Evolutionary conservation across 2,888 invertebrate genomes (phyloP).

Genomic region (Pyrocoelia pectoralis): DNA sequence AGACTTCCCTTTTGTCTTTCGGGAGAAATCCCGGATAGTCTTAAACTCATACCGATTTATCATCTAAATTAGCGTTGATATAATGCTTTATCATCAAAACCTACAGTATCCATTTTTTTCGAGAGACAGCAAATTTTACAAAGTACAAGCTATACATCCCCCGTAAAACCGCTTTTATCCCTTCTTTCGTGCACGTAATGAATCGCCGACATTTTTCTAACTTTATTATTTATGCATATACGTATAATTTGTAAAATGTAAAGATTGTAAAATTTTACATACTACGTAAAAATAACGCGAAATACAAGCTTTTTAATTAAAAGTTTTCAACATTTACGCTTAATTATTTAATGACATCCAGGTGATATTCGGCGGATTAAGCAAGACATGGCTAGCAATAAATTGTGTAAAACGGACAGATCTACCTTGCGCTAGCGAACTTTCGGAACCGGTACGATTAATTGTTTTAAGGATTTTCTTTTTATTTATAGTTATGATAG

Average conservation of each 20-base stretch:
- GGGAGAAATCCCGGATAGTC: constrained; percentile 8
- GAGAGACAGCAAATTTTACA: constrained; percentile 20
- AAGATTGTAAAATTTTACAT: neutral
- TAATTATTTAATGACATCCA: too few species aligned
- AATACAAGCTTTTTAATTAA: too few species aligned
- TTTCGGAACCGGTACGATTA: too few species aligned
- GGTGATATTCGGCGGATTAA: too few species aligned
- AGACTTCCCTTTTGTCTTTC: constrained; percentile 18
- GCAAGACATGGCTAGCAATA: too few species aligned
- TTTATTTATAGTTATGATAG: too few species aligned
- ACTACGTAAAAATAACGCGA: too few species aligned
- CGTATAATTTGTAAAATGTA: constrained; percentile 4
- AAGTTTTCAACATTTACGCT: too few species aligned
- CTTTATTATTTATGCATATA: constrained; percentile 13
- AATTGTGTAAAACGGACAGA: too few species aligned
- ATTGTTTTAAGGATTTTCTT: too few species aligned
- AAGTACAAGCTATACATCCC: constrained; percentile 19
- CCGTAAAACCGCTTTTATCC: constrained; percentile 13
- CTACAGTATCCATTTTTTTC: constrained; percentile 28
- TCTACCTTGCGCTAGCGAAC: too few species aligned
- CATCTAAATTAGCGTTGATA: constrained; percentile 31
- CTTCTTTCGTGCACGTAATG: constrained; percentile 10
- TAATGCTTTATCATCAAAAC: constrained; percentile 30
- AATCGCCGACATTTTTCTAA: constrained; percentile 9
- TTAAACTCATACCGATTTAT: constrained; percentile 27